A percentile compares a stretch with the other conserved stretches of the same genome.
phyloP scores from a whole-genome alignment of 53 echinoderm and acorn worm species.

The Paelopatides confundens region DNA sequence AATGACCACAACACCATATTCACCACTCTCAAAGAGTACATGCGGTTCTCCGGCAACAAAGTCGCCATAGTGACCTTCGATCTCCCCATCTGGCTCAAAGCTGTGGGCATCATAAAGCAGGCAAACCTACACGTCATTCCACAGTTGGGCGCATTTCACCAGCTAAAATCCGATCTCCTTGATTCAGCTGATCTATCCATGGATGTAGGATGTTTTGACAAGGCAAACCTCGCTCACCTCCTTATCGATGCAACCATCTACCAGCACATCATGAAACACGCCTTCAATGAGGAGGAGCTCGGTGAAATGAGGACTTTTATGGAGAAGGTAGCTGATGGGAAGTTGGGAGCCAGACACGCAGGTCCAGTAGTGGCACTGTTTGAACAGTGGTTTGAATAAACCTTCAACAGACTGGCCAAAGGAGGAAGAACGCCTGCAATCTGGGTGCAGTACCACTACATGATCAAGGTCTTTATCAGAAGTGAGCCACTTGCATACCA shows the following conservation, averaged over 20 bases:
- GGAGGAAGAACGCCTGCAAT: neutral
- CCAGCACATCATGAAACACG: neutral
- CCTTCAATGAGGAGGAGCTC: no score
- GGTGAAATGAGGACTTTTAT: neutral
- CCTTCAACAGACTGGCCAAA: neutral
- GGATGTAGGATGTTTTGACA: slow-evolving; percentile 63
- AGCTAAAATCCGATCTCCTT: slow-evolving; percentile 55
- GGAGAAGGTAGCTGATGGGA: neutral
- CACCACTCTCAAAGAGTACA: no score
- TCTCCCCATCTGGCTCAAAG: slow-evolving; percentile 68
- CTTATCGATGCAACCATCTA: neutral
- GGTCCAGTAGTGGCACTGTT: neutral
- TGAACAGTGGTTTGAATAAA: neutral
- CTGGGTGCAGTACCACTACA: neutral
- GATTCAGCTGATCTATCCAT: slow-evolving; percentile 58
- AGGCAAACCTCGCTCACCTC: slow-evolving; percentile 69
- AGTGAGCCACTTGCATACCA: neutral
- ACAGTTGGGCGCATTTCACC: slow-evolving; percentile 67
- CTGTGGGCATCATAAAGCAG: slow-evolving; percentile 61
- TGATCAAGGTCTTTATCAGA: neutral
- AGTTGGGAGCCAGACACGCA: neutral
- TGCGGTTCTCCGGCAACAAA: no score
- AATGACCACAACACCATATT: no score
- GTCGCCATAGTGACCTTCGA: slow-evolving; percentile 71
- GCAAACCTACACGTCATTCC: slow-evolving; percentile 62